These are phyloP conservation scores for Holotrichia oblita DNA, from an alignment of 1,140 invertebrate genomes.

Conservation along the genomic window DNA sequence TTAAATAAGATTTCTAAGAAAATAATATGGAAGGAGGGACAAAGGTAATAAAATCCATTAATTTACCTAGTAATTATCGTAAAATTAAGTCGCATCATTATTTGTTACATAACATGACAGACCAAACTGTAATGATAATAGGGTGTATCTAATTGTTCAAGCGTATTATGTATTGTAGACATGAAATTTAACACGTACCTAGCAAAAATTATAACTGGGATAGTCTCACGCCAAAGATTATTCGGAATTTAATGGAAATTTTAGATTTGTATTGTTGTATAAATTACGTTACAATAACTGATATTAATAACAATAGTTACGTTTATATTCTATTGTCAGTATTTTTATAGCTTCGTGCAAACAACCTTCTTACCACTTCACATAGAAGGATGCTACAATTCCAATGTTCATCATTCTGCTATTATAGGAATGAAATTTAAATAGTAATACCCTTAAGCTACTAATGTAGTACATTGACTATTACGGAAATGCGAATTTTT, in stretches of 20 bases:
- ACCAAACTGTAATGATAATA: slow-evolving; percentile 22
- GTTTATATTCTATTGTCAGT: slow-evolving; percentile 12
- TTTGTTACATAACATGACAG: not conserved
- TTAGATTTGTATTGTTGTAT: not conserved
- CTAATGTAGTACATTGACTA: not conserved
- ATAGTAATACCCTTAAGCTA: not conserved
- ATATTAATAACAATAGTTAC: not conserved
- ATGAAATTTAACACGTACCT: slow-evolving; percentile 4
- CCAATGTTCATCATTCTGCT: slow-evolving; percentile 22
- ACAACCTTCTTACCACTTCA: not conserved
- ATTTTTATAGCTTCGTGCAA: not conserved
- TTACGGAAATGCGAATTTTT: not conserved
- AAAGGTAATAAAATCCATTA: slow-evolving; percentile 21
- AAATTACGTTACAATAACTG: slow-evolving; percentile 15
- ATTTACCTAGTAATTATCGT: slow-evolving; percentile 1
- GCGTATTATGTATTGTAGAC: slow-evolving; percentile 7
- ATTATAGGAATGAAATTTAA: not conserved
- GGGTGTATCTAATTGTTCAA: slow-evolving; percentile 1
- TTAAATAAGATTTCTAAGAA: slow-evolving; percentile 21
- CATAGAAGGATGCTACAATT: slow-evolving; percentile 19
- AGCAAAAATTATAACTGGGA: slow-evolving; percentile 9
- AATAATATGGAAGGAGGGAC: slow-evolving; percentile 13
- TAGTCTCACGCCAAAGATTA: not conserved
- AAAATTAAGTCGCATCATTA: slow-evolving; percentile 19
- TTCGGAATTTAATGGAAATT: not conserved